Evolutionary conservation across 2,888 invertebrate genomes (phyloP).

Genomic region (Opisthograptis luteolata): DNA sequence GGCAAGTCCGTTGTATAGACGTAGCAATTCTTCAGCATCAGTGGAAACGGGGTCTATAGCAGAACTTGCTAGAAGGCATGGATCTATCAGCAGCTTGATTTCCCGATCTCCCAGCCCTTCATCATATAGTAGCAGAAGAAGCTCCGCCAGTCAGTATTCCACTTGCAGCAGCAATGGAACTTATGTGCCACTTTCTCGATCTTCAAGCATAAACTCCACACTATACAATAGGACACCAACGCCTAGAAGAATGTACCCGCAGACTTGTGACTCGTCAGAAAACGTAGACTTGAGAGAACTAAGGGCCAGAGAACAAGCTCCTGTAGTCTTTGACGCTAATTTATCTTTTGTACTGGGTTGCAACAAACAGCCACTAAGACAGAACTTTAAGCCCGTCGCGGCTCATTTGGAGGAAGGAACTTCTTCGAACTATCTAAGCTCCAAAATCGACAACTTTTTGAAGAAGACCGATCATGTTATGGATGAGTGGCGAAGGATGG

Average conservation of each 20-base stretch:
- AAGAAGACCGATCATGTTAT: slow-evolving; percentile 94
- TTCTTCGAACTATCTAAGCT: slow-evolving; percentile 89
- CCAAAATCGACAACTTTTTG: slow-evolving; percentile 91
- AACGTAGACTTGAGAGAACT: slow-evolving; percentile 84
- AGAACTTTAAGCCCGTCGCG: slow-evolving; percentile 88
- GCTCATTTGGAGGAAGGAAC: slow-evolving; percentile 91
- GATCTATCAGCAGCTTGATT: slow-evolving; percentile 59
- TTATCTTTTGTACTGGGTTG: slow-evolving; percentile 91
- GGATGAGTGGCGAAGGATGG: slow-evolving; percentile 92
- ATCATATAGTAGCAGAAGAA: slow-evolving; percentile 66
- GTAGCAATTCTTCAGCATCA: slow-evolving; percentile 67
- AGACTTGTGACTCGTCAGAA: slow-evolving; percentile 77
- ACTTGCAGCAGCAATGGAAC: slow-evolving; percentile 79
- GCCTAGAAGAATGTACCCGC: slow-evolving; percentile 89
- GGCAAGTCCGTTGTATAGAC: slow-evolving; percentile 69
- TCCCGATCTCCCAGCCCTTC: slow-evolving; percentile 86
- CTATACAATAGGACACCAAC: slow-evolving; percentile 75
- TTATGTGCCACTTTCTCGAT: slow-evolving; percentile 70
- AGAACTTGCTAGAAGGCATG: slow-evolving; percentile 75
- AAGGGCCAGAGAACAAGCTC: slow-evolving; percentile 88
- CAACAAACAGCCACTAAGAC: slow-evolving; percentile 88
- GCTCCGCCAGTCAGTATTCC: slow-evolving; percentile 74
- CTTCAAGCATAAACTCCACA: slow-evolving; percentile 72
- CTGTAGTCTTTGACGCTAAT: slow-evolving; percentile 93
- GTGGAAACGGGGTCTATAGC: slow-evolving; percentile 80